phyloP scores from a whole-genome alignment of 2,113 vertebrate species.

The Sus scrofa region T2T-Sscrofa CM000816.6:66123501-66124000 shows the following conservation, averaged over 20 bases:
- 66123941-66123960: neutral
- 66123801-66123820: slow-evolving; percentile 1
- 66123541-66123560: neutral
- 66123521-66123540: slow-evolving; percentile 13
- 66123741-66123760: slow-evolving; percentile 59
- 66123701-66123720: neutral
- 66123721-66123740: slow-evolving; percentile 54
- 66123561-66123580: slow-evolving; percentile 16
- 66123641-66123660: slow-evolving; percentile 17
- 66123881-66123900: neutral
- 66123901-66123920: neutral
- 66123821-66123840: neutral
- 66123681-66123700: slow-evolving; percentile 31
- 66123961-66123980: neutral
- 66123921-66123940: neutral
- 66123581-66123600: slow-evolving; percentile 31
- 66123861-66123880: neutral
- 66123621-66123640: slow-evolving; percentile 35
- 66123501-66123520: neutral
- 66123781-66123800: neutral
- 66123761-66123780: slow-evolving; percentile 1
- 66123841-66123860: neutral
- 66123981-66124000: neutral
- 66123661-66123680: neutral
- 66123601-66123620: slow-evolving; percentile 14